phyloP scores from a whole-genome alignment of 2,797 vertebrate genomes.

The Sebastes vulpes region DNA sequence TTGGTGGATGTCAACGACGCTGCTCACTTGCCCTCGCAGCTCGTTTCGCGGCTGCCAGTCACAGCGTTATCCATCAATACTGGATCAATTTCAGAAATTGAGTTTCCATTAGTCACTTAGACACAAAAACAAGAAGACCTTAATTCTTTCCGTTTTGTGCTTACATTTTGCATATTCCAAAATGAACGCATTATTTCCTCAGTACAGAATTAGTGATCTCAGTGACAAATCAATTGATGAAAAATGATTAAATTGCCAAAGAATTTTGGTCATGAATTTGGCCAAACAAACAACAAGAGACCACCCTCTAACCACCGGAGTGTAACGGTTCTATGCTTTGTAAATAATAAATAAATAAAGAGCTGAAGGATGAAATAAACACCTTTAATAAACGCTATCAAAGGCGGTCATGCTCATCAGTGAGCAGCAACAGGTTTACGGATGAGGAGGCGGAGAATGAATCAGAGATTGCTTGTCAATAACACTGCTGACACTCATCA shows the following conservation, averaged over 20 bases:
- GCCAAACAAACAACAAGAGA: not conserved
- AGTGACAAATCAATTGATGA: not conserved
- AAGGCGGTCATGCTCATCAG: constrained; percentile 5
- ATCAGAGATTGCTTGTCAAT: constrained; percentile 29
- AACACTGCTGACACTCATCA: constrained; percentile 30
- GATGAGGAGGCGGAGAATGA: constrained; percentile 34
- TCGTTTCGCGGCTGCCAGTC: too few species aligned
- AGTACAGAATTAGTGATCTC: not conserved
- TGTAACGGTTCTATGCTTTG: not conserved
- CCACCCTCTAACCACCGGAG: not conserved
- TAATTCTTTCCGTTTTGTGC: not conserved
- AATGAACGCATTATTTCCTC: not conserved
- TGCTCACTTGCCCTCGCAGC: too few species aligned
- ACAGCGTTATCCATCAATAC: too few species aligned
- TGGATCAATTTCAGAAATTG: too few species aligned
- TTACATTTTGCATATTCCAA: not conserved
- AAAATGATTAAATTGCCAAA: not conserved
- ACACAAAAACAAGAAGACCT: too few species aligned
- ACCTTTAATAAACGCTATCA: constrained; percentile 3
- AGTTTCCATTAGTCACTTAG: too few species aligned
- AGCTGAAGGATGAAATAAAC: constrained; percentile 8
- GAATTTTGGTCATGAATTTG: not conserved
- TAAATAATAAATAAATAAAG: not conserved
- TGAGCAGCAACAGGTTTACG: constrained; percentile 5
- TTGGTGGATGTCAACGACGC: too few species aligned